phyloP scores from a whole-genome alignment of 2,797 vertebrate species.

The Myotis planiceps region DNA sequence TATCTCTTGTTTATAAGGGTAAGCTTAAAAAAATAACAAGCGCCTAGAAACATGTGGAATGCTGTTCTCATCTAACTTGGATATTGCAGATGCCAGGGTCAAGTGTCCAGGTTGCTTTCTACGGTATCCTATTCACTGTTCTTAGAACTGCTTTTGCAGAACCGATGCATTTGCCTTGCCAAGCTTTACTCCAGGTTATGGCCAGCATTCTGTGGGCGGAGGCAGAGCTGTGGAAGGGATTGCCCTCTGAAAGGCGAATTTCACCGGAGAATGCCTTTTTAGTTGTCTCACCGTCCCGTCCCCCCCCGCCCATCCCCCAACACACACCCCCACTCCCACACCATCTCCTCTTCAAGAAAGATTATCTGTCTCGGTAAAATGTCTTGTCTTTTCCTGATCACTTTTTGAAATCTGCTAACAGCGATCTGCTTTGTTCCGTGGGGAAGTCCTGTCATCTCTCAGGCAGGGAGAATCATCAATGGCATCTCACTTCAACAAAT shows the following conservation, averaged over 20 bases:
- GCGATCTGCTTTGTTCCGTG: slow-evolving; percentile 61
- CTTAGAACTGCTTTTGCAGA: background rate
- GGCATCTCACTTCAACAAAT: slow-evolving; percentile 80
- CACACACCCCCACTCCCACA: rapidly evolving
- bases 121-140: background rate
- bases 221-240: background rate
- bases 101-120: background rate
- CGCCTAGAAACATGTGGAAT: background rate
- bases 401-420: slow-evolving; percentile 48
- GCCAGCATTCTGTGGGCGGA: background rate
- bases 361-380: slow-evolving; percentile 68
- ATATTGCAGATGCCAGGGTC: background rate
- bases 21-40: background rate
- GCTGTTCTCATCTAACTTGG: background rate
- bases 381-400: slow-evolving; percentile 63
- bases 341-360: slow-evolving; percentile 63
- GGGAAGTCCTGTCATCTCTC: slow-evolving; percentile 75
- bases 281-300: background rate
- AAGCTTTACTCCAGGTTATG: background rate
- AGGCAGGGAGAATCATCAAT: slow-evolving; percentile 75
- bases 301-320: too few species aligned
- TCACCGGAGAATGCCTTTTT: slow-evolving; percentile 49
- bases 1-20: background rate
- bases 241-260: slow-evolving; percentile 29
- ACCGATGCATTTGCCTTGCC: background rate